Percentiles rank a stretch among this genome's conserved stretches.
phyloP scores from a whole-genome alignment of 2,113 vertebrate species.

The Lasiurus borealis region DNA sequence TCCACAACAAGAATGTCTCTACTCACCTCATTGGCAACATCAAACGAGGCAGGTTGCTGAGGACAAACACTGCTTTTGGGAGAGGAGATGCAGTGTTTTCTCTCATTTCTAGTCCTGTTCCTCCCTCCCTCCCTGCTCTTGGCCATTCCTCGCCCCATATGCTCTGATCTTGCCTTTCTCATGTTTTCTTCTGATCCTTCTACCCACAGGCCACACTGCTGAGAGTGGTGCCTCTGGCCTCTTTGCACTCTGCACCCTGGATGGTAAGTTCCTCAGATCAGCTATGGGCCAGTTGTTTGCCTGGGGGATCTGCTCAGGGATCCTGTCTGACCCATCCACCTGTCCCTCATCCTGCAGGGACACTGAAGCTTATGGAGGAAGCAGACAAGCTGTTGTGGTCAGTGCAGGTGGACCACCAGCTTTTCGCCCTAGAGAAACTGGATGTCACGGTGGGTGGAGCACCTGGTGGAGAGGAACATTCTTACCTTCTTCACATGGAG shows the following conservation, averaged over 20 bases:
- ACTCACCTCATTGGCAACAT: constrained; percentile 98
- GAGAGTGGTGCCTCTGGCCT: constrained; percentile 88
- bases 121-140: too few species aligned
- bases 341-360: constrained; percentile 87
- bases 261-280: constrained; percentile 89
- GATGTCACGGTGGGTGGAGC: constrained; percentile 94
- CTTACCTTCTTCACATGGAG: not conserved
- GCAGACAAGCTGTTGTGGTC: constrained; percentile 97
- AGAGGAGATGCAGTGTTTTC: not conserved
- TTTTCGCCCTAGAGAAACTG: constrained; percentile 97
- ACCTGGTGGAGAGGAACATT: not conserved
- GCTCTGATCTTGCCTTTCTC: not conserved
- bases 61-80: not conserved
- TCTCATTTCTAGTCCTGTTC: not conserved
- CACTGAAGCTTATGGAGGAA: constrained; percentile 96
- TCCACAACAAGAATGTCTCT: constrained; percentile 99
- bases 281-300: rapidly evolving
- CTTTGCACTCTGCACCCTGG: constrained; percentile 97
- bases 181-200: not conserved
- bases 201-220: constrained; percentile 75
- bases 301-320: not conserved
- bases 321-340: not conserved
- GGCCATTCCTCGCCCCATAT: rapidly evolving
- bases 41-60: constrained; percentile 82
- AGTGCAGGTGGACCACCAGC: constrained; percentile 98